These are phyloP conservation scores for Lycocerus yunnanus DNA, from an alignment of 2,888 invertebrate species.

Conservation along the genomic window DNA sequence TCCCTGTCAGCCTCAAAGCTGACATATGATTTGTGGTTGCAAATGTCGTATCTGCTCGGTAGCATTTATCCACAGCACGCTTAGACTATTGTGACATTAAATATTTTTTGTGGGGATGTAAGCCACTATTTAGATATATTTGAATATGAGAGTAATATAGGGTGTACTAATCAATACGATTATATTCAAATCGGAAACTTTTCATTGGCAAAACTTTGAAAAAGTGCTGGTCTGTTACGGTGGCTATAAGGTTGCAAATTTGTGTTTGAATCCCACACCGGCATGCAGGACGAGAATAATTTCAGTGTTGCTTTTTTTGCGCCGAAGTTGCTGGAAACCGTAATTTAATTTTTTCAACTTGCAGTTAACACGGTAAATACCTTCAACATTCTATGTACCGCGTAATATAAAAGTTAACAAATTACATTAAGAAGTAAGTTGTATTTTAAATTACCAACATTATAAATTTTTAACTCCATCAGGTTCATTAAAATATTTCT, in stretches of 20 bases:
- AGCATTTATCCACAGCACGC: constrained; percentile 46
- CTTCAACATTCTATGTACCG: neutral
- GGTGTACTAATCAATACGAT: constrained; percentile 28
- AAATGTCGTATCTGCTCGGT: constrained; percentile 43
- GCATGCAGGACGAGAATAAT: neutral
- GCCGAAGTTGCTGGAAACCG: neutral
- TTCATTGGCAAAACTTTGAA: too few relatives aligned
- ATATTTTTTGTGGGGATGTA: constrained; percentile 41
- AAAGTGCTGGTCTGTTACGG: too few relatives aligned
- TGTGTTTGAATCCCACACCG: neutral
- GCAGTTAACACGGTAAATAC: neutral
- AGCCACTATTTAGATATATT: constrained; percentile 37
- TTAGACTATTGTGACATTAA: constrained; percentile 50
- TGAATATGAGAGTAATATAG: constrained; percentile 32
- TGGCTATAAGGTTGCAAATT: neutral
- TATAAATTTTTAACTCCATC: neutral
- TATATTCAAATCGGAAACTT: constrained; percentile 15
- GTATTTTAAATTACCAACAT: neutral
- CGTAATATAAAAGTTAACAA: neutral
- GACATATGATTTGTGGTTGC: constrained; percentile 53
- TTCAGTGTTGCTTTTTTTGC: neutral
- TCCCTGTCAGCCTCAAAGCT: constrained; percentile 46
- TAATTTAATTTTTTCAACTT: neutral
- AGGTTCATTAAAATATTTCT: neutral
- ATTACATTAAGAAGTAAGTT: neutral